phyloP scores from a whole-genome alignment of 1,140 invertebrate species.

The Hyles euphorbiae region DNA sequence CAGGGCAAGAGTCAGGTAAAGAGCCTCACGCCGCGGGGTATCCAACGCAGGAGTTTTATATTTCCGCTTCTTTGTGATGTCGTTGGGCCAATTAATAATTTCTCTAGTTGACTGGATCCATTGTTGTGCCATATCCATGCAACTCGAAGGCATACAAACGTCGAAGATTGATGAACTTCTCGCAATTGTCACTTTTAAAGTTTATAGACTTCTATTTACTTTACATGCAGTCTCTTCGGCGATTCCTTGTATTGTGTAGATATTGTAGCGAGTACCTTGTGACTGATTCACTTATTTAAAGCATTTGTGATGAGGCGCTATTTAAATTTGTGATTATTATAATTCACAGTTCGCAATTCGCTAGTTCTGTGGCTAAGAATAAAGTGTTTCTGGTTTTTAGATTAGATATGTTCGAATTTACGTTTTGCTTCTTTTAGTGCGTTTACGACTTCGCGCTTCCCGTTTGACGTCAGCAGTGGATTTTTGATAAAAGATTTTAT shows the following conservation, averaged over 20 bases:
- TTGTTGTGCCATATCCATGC: slow-evolving; percentile 50
- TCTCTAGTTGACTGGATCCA: slow-evolving; percentile 66
- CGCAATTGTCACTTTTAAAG: slow-evolving; percentile 63
- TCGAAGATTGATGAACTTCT: slow-evolving; percentile 65
- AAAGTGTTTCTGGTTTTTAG: slow-evolving; percentile 10
- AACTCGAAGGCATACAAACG: slow-evolving; percentile 47
- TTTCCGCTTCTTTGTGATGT: slow-evolving; percentile 72
- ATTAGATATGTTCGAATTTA: slow-evolving; percentile 5
- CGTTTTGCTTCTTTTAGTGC: slow-evolving; percentile 6
- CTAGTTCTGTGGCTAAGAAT: slow-evolving; percentile 6
- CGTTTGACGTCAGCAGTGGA: slow-evolving; percentile 22
- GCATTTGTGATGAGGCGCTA: no score
- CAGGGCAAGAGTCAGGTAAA: slow-evolving; percentile 72
- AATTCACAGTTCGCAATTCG: slow-evolving; percentile 4
- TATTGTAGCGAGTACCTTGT: no score
- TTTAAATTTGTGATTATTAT: not conserved
- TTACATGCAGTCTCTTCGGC: slow-evolving; percentile 27
- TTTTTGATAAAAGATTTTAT: slow-evolving; percentile 6
- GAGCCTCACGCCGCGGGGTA: slow-evolving; percentile 55
- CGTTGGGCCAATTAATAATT: slow-evolving; percentile 69
- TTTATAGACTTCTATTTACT: slow-evolving; percentile 55
- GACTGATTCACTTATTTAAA: no score
- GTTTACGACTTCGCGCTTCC: slow-evolving; percentile 9
- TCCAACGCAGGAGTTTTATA: slow-evolving; percentile 68
- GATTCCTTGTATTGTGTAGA: no score